These are phyloP conservation scores for Mystacides longicornis DNA, from an alignment of 2,888 invertebrate species.

Conservation along the genomic window DNA sequence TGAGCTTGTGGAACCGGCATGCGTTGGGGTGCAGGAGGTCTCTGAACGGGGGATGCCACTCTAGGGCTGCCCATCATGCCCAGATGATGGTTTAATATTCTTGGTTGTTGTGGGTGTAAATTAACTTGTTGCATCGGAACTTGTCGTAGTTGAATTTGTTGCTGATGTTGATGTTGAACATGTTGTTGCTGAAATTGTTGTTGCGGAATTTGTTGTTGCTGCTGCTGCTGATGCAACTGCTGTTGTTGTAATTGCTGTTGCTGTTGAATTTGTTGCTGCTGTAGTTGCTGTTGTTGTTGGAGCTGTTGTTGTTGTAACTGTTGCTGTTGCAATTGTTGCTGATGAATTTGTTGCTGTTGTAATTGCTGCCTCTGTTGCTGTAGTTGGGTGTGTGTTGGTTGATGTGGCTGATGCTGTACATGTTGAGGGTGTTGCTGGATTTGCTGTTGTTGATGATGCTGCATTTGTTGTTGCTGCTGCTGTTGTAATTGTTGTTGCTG, in stretches of 20 bases:
- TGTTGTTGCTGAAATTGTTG: conserved; percentile 19
- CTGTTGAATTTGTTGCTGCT: conserved; percentile 34
- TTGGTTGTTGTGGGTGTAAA: conserved; percentile 16
- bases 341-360: conserved; percentile 28
- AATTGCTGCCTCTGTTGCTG: conserved; percentile 21
- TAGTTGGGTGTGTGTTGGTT: conserved; percentile 35
- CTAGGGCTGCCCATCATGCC: conserved; percentile 10
- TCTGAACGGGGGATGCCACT: conserved; percentile 2
- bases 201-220: conserved; percentile 20
- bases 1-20: conserved; percentile 5
- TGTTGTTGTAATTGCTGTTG: conserved; percentile 35
- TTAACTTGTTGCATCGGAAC: conserved; percentile 11
- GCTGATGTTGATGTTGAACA: conserved; percentile 19
- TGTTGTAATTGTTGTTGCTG: conserved; percentile 27
- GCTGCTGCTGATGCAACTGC: conserved; percentile 30
- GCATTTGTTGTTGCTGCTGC: conserved; percentile 9
- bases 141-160: conserved; percentile 12
- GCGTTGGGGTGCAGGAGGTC: not conserved
- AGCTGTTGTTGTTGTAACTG: conserved; percentile 26
- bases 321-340: conserved; percentile 36
- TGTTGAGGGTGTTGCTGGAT: not conserved
- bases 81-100: conserved; percentile 18
- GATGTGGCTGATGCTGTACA: conserved; percentile 30
- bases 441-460: not conserved
- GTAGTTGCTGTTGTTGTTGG: conserved; percentile 30